Base-by-base conservation (phyloP, 53 echinoderm and acorn worm genomes). In the Glandiceps talaboti region DNA sequence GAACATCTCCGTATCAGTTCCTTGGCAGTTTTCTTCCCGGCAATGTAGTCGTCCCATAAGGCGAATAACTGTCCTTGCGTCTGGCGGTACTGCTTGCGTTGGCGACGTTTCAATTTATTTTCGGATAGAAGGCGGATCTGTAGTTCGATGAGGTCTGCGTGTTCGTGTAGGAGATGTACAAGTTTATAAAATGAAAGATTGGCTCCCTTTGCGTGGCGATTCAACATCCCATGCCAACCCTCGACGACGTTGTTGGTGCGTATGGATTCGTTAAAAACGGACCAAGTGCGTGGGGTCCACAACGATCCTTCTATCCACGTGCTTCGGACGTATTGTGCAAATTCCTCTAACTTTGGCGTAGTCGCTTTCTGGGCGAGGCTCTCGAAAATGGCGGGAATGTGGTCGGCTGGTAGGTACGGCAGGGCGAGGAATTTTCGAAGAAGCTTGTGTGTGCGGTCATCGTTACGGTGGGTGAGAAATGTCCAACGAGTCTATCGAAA, bases 241-340 rank as follows among this genome's bases (percentile, higher is more conserved):
- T n/a, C n/a, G 1, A 81, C 81, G 30, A 81, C 81, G 30, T 85
- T 81, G 31, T 85, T 85, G 14, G 85, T 85, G 0, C 81, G 31
- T 6, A 85, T 64, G 27, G 85, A 73, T 27, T 81, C 45, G 1
- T 27, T 30, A 80, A 75, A 85, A 27, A 80, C 45, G 14, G 79
- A 31, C 85, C 85, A 85, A 26, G 76, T n/a, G 1, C 26, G 25
- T 28, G 72, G 77, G 1, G 28, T 31, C 81, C 77, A 77, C 1
- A 85, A 27, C 76, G 29, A 29, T 0, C 74, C 85, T 28, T 85
- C 32, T 1, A 85, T 85, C 85, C 85, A 85, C 73, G 33, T 64
- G 73, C 20, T 28, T 29, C 74, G 1, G 28, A 85, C 76, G 76
- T 85, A 85, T 1, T 26, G 76, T 1, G 73, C 28, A n/a, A 85